Evolutionary conservation across 2,113 vertebrate species (phyloP).

Genomic region (Gila orcuttii): DNA sequence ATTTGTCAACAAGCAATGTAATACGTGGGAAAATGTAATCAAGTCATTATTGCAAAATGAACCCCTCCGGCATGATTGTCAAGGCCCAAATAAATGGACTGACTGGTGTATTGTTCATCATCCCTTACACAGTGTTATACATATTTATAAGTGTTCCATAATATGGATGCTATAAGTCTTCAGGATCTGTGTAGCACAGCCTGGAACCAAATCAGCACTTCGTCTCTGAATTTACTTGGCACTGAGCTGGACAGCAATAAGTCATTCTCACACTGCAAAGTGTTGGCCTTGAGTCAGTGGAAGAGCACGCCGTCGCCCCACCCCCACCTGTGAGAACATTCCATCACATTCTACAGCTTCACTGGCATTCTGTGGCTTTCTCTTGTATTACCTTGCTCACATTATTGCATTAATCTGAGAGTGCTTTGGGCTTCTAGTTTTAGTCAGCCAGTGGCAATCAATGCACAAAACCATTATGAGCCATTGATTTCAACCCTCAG

Average conservation of each 20-base stretch:
- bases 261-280: slow-evolving; percentile 60
- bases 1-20: neutral
- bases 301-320: slow-evolving; percentile 41
- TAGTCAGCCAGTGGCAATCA: slow-evolving; percentile 60
- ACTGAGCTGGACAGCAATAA: slow-evolving; percentile 61
- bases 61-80: neutral
- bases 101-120: neutral
- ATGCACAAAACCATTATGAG: slow-evolving; percentile 54
- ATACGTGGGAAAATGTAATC: neutral
- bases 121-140: neutral
- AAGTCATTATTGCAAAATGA: neutral
- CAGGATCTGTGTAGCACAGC: slow-evolving; percentile 37
- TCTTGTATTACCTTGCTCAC: slow-evolving; percentile 33
- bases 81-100: neutral
- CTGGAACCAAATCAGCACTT: slow-evolving; percentile 58
- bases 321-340: slow-evolving; percentile 36
- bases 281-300: slow-evolving; percentile 64
- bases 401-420: slow-evolving; percentile 35
- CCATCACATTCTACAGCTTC: slow-evolving; percentile 30
- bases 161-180: neutral
- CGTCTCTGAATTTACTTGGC: slow-evolving; percentile 62
- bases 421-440: slow-evolving; percentile 18
- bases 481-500: slow-evolving; percentile 59
- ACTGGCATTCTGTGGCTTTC: slow-evolving; percentile 10
- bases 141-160: slow-evolving; percentile 6